phyloP scores from a whole-genome alignment of 92 coral and sea anemone genomes.

The Montipora capitata region DNA sequence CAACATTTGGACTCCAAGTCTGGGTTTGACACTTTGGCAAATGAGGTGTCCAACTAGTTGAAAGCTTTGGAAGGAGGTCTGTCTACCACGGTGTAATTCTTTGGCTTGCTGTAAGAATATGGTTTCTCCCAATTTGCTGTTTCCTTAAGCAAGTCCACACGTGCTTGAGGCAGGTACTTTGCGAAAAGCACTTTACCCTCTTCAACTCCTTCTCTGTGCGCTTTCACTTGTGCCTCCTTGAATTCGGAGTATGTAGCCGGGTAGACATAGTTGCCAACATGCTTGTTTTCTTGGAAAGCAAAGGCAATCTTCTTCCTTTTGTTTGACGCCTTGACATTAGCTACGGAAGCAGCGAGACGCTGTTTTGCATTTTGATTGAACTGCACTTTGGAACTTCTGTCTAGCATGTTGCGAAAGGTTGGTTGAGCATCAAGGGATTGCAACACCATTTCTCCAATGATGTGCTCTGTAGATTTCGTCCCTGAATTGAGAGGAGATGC shows the following conservation, averaged over 20 bases:
- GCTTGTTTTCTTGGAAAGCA: constrained; percentile 15
- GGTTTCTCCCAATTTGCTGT: constrained; percentile 58
- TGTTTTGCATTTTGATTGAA: constrained; percentile 47
- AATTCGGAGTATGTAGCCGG: constrained; percentile 36
- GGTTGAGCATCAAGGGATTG: constrained; percentile 59
- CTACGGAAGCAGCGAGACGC: constrained; percentile 41
- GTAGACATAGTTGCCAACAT: constrained; percentile 1
- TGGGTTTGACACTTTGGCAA: background rate
- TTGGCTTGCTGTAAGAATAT: constrained; percentile 35
- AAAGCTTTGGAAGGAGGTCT: constrained; percentile 19
- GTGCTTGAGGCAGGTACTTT: constrained; percentile 48
- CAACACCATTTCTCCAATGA: constrained; percentile 41
- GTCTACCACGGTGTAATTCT: constrained; percentile 25
- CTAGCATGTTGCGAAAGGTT: constrained; percentile 57
- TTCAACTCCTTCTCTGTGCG: constrained; percentile 46
- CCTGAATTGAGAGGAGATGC: constrained; percentile 70
- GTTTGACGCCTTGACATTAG: constrained; percentile 44
- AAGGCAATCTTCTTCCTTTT: constrained; percentile 30
- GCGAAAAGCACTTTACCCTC: constrained; percentile 52
- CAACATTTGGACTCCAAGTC: too few relatives aligned
- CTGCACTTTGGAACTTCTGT: constrained; percentile 58
- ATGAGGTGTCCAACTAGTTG: constrained; percentile 46
- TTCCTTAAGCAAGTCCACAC: constrained; percentile 49
- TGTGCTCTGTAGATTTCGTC: constrained; percentile 62
- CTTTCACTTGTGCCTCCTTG: constrained; percentile 47